Base-by-base conservation (phyloP, 1,140 invertebrate genomes). In the Himalopsyche phryganea region DNA sequence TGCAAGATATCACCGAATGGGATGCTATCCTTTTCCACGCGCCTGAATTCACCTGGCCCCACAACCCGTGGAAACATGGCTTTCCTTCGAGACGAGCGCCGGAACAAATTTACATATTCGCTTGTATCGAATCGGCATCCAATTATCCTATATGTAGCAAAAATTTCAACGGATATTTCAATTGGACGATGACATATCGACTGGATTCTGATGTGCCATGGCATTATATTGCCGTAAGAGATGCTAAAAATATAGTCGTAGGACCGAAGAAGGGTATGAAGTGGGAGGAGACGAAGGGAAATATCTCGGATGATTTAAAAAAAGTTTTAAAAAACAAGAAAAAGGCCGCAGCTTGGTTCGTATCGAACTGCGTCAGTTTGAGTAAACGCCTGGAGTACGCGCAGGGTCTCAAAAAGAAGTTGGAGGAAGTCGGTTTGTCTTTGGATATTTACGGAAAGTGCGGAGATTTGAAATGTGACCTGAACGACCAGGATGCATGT, bases 391-490 rank as follows among this genome's bases (percentile, higher is more conserved):
- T 82, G 59, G 38, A 70, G 0, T 87, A 81, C 63, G 83, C 82
- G 0, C 55, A 70, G 13, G 69, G 84, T 60, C 68, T 90, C 2
- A 61, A 76, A 20, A 74, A 78, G 15, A 70, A 81, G 54, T 75
- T 90, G 36, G 52, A 66, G 5, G 52, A 63, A 15, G 71, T 66
- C 23, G 58, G 64, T 14, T 50, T 71, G 13, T 52, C 53, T n/a
- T 74, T 90, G 1, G 85, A 89, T 67, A 76, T 87, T 32, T 90
- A 81, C 65, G 89, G 89, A 5, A 64, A 55, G 0, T 92, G 89
- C 68, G 80, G 81, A 2, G 58, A 50, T 10, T 44, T 69, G 0
- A 42, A 63, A 4, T 81, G 79, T 63, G 55, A 68, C 0, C 64
- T 42, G 32, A 33, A 69, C 15, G 33, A 59, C 10, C 65, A 66